Conservation (phyloP, 2,113 vertebrate genomes). For the Antechinus flavipes region DNA sequence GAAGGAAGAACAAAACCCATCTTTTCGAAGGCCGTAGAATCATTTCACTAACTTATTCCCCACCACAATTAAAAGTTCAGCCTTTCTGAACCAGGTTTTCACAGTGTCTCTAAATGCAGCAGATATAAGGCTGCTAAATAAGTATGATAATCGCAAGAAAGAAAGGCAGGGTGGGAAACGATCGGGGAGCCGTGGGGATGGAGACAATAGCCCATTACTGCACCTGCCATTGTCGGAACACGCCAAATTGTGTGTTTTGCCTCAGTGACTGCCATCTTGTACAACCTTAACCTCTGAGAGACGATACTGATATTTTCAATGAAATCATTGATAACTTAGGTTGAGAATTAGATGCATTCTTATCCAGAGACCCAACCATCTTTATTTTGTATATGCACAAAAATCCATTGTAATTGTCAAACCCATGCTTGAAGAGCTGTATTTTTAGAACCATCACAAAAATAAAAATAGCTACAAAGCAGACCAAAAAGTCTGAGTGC, state of each 20-base stretch:
- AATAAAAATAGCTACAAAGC: neutral
- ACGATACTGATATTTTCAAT: conserved; percentile 66
- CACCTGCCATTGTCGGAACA: conserved; percentile 78
- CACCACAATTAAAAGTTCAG: conserved; percentile 89
- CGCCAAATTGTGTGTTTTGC: conserved; percentile 71
- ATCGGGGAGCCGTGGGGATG: conserved; percentile 74
- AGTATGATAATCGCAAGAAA: conserved; percentile 80
- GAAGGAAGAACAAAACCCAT: conserved; percentile 85
- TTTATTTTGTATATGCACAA: conserved; percentile 59
- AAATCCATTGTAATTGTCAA: conserved; percentile 40
- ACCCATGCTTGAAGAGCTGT: neutral
- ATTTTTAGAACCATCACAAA: conserved; percentile 39
- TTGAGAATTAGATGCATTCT: conserved; percentile 65
- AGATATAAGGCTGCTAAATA: conserved; percentile 83
- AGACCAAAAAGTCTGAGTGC: conserved; percentile 47
- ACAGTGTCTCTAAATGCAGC: conserved; percentile 82
- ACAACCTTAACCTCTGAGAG: conserved; percentile 59
- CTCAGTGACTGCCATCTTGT: conserved; percentile 52
- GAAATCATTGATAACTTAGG: conserved; percentile 67
- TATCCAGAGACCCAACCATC: conserved; percentile 68
- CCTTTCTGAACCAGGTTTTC: conserved; percentile 80
- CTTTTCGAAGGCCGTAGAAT: conserved; percentile 82
- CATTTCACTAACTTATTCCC: conserved; percentile 88
- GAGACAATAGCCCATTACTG: conserved; percentile 80
- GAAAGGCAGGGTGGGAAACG: conserved; percentile 76